Evolutionary conservation across 2,797 vertebrate species (phyloP), one percentile per base, ranked within the genome.

Genomic region (Apodemus agrarius): DNA sequence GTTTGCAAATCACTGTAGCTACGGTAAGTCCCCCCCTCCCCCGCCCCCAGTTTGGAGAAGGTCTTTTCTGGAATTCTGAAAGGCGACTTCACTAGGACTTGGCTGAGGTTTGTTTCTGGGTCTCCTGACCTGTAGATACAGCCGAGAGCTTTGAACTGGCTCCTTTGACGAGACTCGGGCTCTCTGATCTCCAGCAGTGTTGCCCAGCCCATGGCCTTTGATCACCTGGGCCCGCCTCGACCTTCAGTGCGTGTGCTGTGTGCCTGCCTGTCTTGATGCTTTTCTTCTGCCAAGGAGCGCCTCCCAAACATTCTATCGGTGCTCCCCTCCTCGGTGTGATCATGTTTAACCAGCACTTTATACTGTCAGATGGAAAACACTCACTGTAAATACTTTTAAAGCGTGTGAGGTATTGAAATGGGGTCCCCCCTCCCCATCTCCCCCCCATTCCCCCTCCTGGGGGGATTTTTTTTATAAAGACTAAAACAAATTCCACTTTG

Each of bases 31-130:
- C 52, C 52, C 52, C 52, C 1, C 10, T 13, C 52, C 52, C 52
- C 1, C 10, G 1, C 52, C 52, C 52, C 29, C n/a, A 89, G 26
- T 14, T 57, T 93, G n/a, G 21, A 63, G 52, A 85, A 92, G 17
- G 75, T 61, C 69, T 79, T 93, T 90, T 82, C 74, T 97, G 82
- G 59, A 61, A 57, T 96, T 95, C 26, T 34, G 65, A 65, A 80
- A 40, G 37, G 46, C 31, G 52, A 14, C 74, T 90, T 94, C 46
- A 65, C 69, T 67, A 91, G 90, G 79, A 78, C 22, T 0, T 2
- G 37, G 75, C 49, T 76, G 52, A 7, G 11, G 63, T 95, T 65
- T 19, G 24, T 67, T 78, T 34, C 59, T 72, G 78, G 24, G 31
- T 72, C 5, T 8, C 59, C 17, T 40, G 59, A 76, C 63, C 63